Evolutionary conservation across 2,888 invertebrate genomes (phyloP), one percentile per base, ranked within the genome.

Genomic region (Spatulosminthurus flaviceps): DNA sequence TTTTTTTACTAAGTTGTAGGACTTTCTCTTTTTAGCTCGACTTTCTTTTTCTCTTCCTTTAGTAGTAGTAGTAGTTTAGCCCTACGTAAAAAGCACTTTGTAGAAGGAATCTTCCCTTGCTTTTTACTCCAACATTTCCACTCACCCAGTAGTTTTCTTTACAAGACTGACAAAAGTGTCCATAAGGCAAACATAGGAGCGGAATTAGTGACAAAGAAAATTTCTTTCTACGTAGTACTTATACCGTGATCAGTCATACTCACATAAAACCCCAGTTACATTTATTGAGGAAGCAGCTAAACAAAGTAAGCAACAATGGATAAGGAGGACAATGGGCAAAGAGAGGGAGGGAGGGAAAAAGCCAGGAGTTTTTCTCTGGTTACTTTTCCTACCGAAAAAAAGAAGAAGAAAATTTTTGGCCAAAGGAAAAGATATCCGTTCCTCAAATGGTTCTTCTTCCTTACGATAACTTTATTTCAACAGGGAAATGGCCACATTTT

Each of bases 171-270:
- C 28, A 69, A 34, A 24, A 21, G 29, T 69, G 64, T 64, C 64
- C 64, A 64, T 64, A 69, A n/a, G 69, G 34, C 28, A 69, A 69
- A 34, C 22, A 26, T 67, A 29, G 29, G 24, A 26, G 29, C 67
- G 41, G 70, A 70, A 70, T 70, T 41, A 70, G 41, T 70, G 41
- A 34, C 41, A 70, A 29, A 70, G 22, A 41, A 70, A 41, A 70
- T 67, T 64, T 9, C 64, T 24, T 64, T 22, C 22, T 9, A 22
- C 64, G 16, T 22, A 64, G 64, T 13, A 64, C 64, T 26, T 64
- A 64, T 64, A 64, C 64, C 4, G 64, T 64, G 64, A 64, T 64
- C 64, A 64, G 64, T 64, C 64, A 64, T 64, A 64, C 51, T 51
- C 51, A 64, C 22, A 64, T 24, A 64, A 64, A 24, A 64, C 64